Percentiles rank a stretch among this genome's conserved stretches.
Conservation (phyloP, 37 sponge, comb jelly and placozoan genomes). For the Halichondria panicea region DNA sequence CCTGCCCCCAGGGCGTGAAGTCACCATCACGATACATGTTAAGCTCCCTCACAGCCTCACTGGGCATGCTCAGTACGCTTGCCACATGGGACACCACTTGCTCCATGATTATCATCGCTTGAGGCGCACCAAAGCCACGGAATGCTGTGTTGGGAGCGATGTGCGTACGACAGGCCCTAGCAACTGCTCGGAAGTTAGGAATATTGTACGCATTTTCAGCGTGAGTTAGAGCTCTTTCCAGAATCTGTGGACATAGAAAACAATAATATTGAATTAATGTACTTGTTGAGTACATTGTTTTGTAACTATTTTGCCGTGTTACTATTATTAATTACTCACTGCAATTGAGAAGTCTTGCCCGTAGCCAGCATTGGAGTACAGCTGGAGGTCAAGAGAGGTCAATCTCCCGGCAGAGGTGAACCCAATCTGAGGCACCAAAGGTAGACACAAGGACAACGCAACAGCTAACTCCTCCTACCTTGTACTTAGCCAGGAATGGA, state of each 20-base stretch:
- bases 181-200: slow-evolving; percentile 52
- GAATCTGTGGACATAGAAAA: slow-evolving; percentile 24
- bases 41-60: slow-evolving; percentile 52
- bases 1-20: slow-evolving; percentile 48
- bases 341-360: slow-evolving; percentile 62
- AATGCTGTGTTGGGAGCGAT: slow-evolving; percentile 88
- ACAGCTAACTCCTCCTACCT: slow-evolving; percentile 29
- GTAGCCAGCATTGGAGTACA: slow-evolving; percentile 80
- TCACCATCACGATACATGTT: slow-evolving; percentile 75
- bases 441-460: background rate
- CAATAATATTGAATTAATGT: too few species aligned
- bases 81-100: slow-evolving; percentile 56
- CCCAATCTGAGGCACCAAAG: slow-evolving; percentile 54
- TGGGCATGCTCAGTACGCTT: slow-evolving; percentile 13
- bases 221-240: slow-evolving; percentile 64
- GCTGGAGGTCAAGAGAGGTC: slow-evolving; percentile 47
- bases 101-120: slow-evolving; percentile 78
- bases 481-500: slow-evolving; percentile 81
- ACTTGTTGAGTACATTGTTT: too few species aligned
- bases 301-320: too few species aligned
- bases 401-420: slow-evolving; percentile 69
- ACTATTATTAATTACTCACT: slow-evolving; percentile 49
- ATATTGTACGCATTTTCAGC: slow-evolving; percentile 70
- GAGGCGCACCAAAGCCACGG: slow-evolving; percentile 89
- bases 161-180: slow-evolving; percentile 65